Evolutionary conservation across 2,888 invertebrate species (phyloP).

Genomic region (Abrostola triplasia): DNA sequence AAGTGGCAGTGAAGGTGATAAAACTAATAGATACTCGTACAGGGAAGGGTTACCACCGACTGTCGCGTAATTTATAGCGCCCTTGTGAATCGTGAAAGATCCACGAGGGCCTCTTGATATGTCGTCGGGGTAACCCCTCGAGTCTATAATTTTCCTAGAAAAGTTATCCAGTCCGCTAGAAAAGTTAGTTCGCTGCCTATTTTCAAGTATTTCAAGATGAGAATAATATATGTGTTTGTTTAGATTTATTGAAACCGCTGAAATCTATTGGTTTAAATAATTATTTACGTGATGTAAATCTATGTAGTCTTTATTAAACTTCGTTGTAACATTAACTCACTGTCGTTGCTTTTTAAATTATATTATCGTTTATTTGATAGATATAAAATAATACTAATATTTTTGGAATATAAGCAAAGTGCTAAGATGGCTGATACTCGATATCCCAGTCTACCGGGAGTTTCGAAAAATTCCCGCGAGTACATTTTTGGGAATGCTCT

Average conservation of each 20-base stretch:
- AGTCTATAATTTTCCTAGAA: constrained; percentile 76
- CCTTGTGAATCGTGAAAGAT: constrained; percentile 71
- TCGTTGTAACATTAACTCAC: no score
- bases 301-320: no score
- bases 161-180: constrained; percentile 63
- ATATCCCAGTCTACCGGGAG: constrained; percentile 69
- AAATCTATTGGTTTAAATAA: constrained; percentile 30
- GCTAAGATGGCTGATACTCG: constrained; percentile 71
- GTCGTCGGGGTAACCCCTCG: constrained; percentile 78
- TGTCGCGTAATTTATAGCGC: constrained; percentile 77
- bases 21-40: constrained; percentile 66
- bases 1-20: constrained; percentile 61
- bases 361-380: constrained; percentile 4
- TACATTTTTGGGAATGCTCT: constrained; percentile 68
- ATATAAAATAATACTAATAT: constrained; percentile 61
- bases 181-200: constrained; percentile 49
- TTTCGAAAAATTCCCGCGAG: constrained; percentile 65
- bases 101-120: constrained; percentile 77
- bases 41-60: constrained; percentile 74
- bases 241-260: constrained; percentile 36
- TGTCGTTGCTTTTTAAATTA: constrained; percentile 37
- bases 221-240: constrained; percentile 52
- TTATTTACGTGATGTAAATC: constrained; percentile 31
- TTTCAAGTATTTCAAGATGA: constrained; percentile 39
- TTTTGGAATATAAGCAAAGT: constrained; percentile 66